Evolutionary conservation across 37 sponge, comb jelly and placozoan genomes (phyloP).

Genomic region (Trichoplax adhaerens): DNA sequence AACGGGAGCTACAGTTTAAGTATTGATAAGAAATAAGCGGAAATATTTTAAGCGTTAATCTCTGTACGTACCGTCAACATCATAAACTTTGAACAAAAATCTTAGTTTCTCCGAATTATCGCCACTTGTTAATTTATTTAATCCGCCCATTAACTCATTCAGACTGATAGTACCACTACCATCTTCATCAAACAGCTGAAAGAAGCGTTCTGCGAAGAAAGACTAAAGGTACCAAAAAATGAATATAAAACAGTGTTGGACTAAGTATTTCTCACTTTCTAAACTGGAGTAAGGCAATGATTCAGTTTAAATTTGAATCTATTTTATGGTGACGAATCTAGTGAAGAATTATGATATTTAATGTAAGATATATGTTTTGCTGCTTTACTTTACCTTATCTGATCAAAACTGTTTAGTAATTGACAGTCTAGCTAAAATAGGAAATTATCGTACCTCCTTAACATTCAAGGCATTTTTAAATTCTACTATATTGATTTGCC

Average conservation of each 20-base stretch:
- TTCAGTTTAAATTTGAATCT: too few relatives aligned
- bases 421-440: too few relatives aligned
- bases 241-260: background rate
- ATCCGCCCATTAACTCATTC: conserved; percentile 67
- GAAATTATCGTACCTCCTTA: conserved; percentile 4
- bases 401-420: too few relatives aligned
- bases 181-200: conserved; percentile 63
- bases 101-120: conserved; percentile 54
- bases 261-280: too few relatives aligned
- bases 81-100: conserved; percentile 74
- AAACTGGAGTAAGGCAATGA: too few relatives aligned
- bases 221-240: conserved; percentile 14
- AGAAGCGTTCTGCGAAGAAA: conserved; percentile 73
- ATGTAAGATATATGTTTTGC: too few relatives aligned
- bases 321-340: too few relatives aligned
- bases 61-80: conserved; percentile 53
- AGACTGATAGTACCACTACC: conserved; percentile 61
- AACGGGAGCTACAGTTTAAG: too few relatives aligned
- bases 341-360: too few relatives aligned
- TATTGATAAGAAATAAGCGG: background rate
- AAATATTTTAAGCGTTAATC: conserved; percentile 1
- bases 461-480: conserved; percentile 44
- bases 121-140: conserved; percentile 50
- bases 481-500: conserved; percentile 53
- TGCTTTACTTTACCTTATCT: too few relatives aligned